Percentiles rank a stretch among this genome's conserved stretches.
phyloP scores from a whole-genome alignment of 2,113 vertebrate species.

The Rattus rattus region DNA sequence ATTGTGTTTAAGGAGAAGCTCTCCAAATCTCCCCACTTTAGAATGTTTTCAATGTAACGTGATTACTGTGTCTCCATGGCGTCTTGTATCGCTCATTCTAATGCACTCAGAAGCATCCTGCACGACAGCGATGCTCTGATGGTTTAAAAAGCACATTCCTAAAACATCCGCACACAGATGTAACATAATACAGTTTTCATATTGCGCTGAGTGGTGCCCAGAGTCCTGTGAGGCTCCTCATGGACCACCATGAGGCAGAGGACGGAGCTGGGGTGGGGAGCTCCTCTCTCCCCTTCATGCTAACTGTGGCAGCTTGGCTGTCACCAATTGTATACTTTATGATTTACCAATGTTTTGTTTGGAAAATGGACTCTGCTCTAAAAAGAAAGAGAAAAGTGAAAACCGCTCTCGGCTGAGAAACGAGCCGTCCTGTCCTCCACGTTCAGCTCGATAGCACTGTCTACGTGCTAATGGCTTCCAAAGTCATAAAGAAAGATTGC shows the following conservation, averaged over 20 bases:
- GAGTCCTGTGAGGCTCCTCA: not conserved
- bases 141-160: not conserved
- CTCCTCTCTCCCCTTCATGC: not conserved
- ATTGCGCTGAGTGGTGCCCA: not conserved
- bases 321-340: not conserved
- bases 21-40: not conserved
- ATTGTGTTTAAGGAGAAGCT: not conserved
- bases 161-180: not conserved
- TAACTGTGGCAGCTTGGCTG: not conserved
- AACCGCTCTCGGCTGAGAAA: slow-evolving; percentile 36
- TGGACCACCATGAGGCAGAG: not conserved
- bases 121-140: not conserved
- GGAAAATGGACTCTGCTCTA: slow-evolving; percentile 10
- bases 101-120: not conserved
- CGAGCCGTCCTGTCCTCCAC: not conserved
- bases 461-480: not conserved
- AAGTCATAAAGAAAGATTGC: not conserved
- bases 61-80: not conserved
- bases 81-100: not conserved
- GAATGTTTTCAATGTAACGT: not conserved
- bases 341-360: slow-evolving; percentile 37
- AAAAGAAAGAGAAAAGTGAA: not conserved
- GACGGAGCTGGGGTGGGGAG: not conserved
- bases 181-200: not conserved
- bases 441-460: not conserved